Evolutionary conservation across 2,888 invertebrate genomes (phyloP), one percentile per base, ranked within the genome.

Genomic region (Leptopilina syphax): DNA sequence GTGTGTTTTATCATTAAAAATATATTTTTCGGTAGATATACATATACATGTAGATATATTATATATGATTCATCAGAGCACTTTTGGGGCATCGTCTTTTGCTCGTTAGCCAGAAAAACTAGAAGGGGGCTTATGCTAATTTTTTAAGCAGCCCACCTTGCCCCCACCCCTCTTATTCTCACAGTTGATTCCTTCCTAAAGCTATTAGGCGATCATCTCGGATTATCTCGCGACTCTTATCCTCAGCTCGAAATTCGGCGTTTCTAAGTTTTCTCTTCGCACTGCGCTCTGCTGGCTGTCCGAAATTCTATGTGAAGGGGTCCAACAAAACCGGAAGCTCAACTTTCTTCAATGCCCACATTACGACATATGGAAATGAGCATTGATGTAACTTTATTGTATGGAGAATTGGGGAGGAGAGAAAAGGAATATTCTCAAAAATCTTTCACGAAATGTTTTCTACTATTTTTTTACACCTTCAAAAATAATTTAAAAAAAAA

Each of bases 131-230:
- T 91, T 91, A 91, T 91, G 91, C 89, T 91, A 91, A 91, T 91
- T 85, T 34, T 34, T 90, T 86, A 88, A 89, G 88, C 86, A 88
- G 87, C 88, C 44, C 87, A 85, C 65, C 65, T 80, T 79, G 66
- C 57, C 34, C n/a, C 63, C 18, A 50, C 47, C 79, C 60, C 81
- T 79, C 81, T 83, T 82, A 83, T 83, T 83, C 84, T 83, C 83
- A 86, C 87, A 87, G 88, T 88, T 90, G 90, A 91, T 91, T 91
- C 91, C 90, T 90, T 89, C 89, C 89, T 91, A 91, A 91, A 91
- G 90, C 91, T 91, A 91, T 91, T 91, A 91, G 90, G 88, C 90
- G 91, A 91, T 91, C 91, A 91, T 91, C 91, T 89, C 85, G 90
- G 91, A 91, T 91, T 89, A 91, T 90, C 91, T 89, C 85, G 86